phyloP scores from a whole-genome alignment of 1,140 invertebrate species.

The Drosophila punjabiensis region DNA sequence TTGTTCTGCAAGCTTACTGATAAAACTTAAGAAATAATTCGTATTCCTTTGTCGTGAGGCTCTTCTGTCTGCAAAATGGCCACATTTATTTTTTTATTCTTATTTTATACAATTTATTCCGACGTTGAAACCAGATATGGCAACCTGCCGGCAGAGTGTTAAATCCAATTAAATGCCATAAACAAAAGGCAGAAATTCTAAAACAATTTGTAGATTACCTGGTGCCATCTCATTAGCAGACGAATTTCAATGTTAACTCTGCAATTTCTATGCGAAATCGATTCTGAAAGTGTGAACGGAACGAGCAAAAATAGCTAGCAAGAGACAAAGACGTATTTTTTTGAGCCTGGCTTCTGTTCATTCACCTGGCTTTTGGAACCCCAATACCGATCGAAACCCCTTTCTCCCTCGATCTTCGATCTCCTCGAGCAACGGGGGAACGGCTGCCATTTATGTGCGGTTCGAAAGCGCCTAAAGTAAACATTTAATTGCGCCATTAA shows the following conservation, averaged over 20 bases:
- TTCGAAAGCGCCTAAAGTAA: slow-evolving; percentile 78
- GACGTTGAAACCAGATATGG: slow-evolving; percentile 11
- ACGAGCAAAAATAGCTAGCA: background rate
- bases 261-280: slow-evolving; percentile 31
- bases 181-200: slow-evolving; percentile 7
- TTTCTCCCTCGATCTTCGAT: slow-evolving; percentile 21
- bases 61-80: background rate
- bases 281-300: slow-evolving; percentile 22
- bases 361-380: slow-evolving; percentile 13
- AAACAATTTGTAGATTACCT: slow-evolving; percentile 36
- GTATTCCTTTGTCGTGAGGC: background rate
- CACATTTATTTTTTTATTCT: background rate
- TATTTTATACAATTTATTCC: slow-evolving; percentile 1
- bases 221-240: slow-evolving; percentile 16
- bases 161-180: slow-evolving; percentile 11
- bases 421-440: slow-evolving; percentile 30
- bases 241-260: slow-evolving; percentile 34
- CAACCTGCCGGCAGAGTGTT: slow-evolving; percentile 1
- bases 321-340: slow-evolving; percentile 18
- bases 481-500: slow-evolving; percentile 83
- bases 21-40: background rate
- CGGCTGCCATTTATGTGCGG: slow-evolving; percentile 67
- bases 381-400: background rate
- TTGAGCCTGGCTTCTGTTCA: slow-evolving; percentile 12
- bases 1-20: background rate